Conservation (phyloP, 2,797 vertebrate genomes). For the Apogon hyalosoma region DNA sequence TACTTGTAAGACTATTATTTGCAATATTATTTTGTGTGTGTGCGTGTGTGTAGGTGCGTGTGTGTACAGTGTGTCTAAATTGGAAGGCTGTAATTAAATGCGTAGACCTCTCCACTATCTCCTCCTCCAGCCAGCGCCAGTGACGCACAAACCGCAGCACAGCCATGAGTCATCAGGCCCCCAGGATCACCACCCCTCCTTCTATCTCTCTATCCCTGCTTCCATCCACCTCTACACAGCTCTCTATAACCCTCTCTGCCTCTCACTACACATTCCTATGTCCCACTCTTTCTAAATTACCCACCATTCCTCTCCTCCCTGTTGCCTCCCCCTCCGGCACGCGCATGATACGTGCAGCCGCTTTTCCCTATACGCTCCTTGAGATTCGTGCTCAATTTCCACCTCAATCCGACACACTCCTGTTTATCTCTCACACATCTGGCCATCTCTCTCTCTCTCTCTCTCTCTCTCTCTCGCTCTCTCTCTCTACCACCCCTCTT, state of each 20-base stretch:
- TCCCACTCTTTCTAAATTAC: slow-evolving; percentile 77
- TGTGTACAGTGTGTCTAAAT: slow-evolving; percentile 89
- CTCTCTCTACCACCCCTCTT: slow-evolving; percentile 40
- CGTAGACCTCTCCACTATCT: slow-evolving; percentile 90
- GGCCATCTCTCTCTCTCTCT: slow-evolving; percentile 46
- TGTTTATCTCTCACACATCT: slow-evolving; percentile 70
- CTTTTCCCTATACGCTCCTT: slow-evolving; percentile 55
- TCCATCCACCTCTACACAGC: slow-evolving; percentile 78
- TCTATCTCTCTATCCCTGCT: slow-evolving; percentile 84
- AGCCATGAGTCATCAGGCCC: slow-evolving; percentile 90
- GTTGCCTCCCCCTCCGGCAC: slow-evolving; percentile 21
- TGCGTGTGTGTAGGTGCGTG: slow-evolving; percentile 61
- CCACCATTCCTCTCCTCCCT: slow-evolving; percentile 52
- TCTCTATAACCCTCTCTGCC: slow-evolving; percentile 79
- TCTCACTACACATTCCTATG: slow-evolving; percentile 79
- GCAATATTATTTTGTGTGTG: slow-evolving; percentile 74
- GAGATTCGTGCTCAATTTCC: slow-evolving; percentile 68
- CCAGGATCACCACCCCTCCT: slow-evolving; percentile 88
- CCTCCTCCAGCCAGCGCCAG: slow-evolving; percentile 88
- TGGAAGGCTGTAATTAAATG: slow-evolving; percentile 90
- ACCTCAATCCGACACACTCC: slow-evolving; percentile 65
- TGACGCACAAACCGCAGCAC: slow-evolving; percentile 89
- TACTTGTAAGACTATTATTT: slow-evolving; percentile 73
- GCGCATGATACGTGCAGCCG: slow-evolving; percentile 46
- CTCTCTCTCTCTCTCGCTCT: slow-evolving; percentile 53